Conservation (phyloP, 2,113 vertebrate species). For the Rhea americana region DNA sequence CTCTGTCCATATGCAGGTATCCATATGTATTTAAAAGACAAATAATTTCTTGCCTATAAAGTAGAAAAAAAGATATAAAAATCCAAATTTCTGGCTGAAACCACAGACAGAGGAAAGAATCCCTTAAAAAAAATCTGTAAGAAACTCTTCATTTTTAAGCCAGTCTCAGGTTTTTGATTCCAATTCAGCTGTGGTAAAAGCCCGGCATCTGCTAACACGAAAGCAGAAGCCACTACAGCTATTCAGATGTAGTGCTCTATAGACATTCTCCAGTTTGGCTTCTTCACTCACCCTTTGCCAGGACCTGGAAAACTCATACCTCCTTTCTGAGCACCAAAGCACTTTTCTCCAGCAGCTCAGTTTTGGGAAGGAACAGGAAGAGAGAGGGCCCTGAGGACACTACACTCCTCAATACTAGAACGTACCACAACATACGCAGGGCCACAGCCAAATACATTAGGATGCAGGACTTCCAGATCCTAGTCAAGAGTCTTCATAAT, state of each 20-base stretch:
- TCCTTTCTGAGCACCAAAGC: neutral
- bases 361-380: constrained; percentile 19
- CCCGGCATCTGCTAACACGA: neutral
- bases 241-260: neutral
- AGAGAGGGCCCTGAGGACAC: neutral
- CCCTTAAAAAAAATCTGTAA: constrained; percentile 7
- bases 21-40: constrained; percentile 10
- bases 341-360: neutral
- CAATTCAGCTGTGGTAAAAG: neutral
- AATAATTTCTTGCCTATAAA: neutral
- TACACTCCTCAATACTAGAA: neutral
- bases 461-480: constrained; percentile 48
- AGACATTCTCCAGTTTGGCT: neutral
- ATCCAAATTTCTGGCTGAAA: constrained; percentile 29
- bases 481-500: constrained; percentile 48
- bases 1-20: neutral
- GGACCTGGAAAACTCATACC: neutral
- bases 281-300: neutral
- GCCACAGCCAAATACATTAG: constrained; percentile 62
- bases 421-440: constrained; percentile 22
- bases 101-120: neutral
- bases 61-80: constrained; percentile 16
- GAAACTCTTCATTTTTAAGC: neutral
- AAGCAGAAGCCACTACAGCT: neutral
- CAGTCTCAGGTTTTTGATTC: neutral